phyloP scores from a whole-genome alignment of 2,113 vertebrate species.

The Conger conger region DNA sequence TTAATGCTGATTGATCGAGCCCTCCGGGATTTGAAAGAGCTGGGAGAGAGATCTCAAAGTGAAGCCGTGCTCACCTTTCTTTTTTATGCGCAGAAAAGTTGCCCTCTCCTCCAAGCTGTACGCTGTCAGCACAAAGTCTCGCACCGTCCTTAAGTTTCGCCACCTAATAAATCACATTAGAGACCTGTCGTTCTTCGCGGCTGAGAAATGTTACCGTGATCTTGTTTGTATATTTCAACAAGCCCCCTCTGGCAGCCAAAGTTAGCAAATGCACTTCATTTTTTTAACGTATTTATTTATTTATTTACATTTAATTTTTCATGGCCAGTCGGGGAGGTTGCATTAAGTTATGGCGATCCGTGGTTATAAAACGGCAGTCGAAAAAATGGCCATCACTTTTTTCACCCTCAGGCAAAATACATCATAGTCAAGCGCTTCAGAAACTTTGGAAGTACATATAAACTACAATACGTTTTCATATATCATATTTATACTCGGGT shows the following conservation, averaged over 20 bases:
- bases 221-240: background rate
- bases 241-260: background rate
- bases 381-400: background rate
- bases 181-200: background rate
- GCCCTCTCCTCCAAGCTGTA: background rate
- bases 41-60: background rate
- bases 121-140: background rate
- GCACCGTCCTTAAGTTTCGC: background rate
- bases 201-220: background rate
- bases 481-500: background rate
- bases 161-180: conserved; percentile 6
- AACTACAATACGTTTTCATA: background rate
- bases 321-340: background rate
- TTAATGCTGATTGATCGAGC: background rate
- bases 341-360: background rate
- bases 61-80: background rate
- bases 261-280: background rate
- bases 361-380: background rate
- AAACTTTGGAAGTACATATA: background rate
- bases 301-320: background rate
- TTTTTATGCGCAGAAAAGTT: background rate
- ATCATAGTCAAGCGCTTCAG: background rate
- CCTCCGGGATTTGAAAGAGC: background rate
- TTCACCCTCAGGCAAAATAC: background rate
- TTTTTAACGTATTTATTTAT: background rate